A percentile compares a stretch with the other conserved stretches of the same genome.
Evolutionary conservation across 2,888 invertebrate species (phyloP).

Genomic region (Protodeltote pygarga): DNA sequence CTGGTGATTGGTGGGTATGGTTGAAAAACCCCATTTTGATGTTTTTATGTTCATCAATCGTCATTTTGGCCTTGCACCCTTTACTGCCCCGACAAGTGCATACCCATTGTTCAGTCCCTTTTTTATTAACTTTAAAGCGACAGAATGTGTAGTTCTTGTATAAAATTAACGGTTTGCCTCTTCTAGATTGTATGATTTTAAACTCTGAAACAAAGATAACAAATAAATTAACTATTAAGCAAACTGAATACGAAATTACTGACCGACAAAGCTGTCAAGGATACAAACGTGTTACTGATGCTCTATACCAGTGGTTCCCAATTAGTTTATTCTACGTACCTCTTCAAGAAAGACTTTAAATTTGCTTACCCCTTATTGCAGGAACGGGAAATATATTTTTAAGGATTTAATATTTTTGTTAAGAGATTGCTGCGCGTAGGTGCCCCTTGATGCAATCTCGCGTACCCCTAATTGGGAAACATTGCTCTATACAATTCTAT

Average conservation of each 20-base stretch:
- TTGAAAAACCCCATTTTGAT: neutral
- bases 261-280: no score
- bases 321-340: no score
- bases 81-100: conserved; percentile 2
- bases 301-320: no score
- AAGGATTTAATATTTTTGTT: no score
- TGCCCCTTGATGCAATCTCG: no score
- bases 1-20: neutral
- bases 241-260: neutral
- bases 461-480: no score
- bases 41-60: neutral
- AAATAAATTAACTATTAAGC: neutral
- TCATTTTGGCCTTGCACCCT: neutral
- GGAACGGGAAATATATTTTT: no score
- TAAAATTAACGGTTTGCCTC: conserved; percentile 10
- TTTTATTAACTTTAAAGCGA: conserved; percentile 10
- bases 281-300: no score
- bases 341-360: no score
- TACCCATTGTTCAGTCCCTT: conserved; percentile 1
- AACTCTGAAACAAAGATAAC: conserved; percentile 15
- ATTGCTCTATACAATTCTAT: no score
- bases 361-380: no score
- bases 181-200: conserved; percentile 9
- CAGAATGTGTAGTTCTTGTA: conserved; percentile 14
- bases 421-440: no score